Evolutionary conservation across 2,797 vertebrate genomes (phyloP).

Genomic region (Rhinogobio ventralis): DNA sequence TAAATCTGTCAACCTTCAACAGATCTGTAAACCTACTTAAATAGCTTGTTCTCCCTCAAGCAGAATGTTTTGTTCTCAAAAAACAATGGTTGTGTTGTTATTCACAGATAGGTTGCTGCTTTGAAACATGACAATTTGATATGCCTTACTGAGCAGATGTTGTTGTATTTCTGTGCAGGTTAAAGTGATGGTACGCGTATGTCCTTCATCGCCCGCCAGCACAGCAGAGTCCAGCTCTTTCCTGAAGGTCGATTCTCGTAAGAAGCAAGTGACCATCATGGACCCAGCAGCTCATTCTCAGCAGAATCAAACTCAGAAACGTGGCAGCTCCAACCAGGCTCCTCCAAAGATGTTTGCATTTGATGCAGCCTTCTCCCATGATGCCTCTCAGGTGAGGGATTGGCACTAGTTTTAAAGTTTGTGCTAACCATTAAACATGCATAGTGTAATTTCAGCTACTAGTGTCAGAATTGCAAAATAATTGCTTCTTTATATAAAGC

Average conservation of each 20-base stretch:
- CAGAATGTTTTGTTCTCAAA: slow-evolving; percentile 18
- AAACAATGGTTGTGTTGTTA: slow-evolving; percentile 1
- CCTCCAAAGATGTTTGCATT: slow-evolving; percentile 99
- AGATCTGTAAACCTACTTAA: slow-evolving; percentile 10
- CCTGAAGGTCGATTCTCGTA: slow-evolving; percentile 94
- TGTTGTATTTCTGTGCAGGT: slow-evolving; percentile 79
- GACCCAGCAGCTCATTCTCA: slow-evolving; percentile 85
- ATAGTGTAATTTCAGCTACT: not conserved
- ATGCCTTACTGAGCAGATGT: slow-evolving; percentile 14
- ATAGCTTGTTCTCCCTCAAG: slow-evolving; percentile 11
- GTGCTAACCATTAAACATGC: not conserved
- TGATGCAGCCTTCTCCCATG: slow-evolving; percentile 93
- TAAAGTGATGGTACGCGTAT: slow-evolving; percentile 97
- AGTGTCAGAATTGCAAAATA: not conserved
- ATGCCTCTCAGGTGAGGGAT: slow-evolving; percentile 90
- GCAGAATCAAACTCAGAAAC: slow-evolving; percentile 84
- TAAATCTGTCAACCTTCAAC: slow-evolving; percentile 5
- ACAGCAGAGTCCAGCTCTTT: slow-evolving; percentile 92
- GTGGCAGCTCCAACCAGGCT: slow-evolving; percentile 81
- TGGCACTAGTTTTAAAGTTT: not conserved
- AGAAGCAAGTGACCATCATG: slow-evolving; percentile 95
- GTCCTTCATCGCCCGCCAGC: slow-evolving; percentile 84
- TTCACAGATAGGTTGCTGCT: slow-evolving; percentile 4
- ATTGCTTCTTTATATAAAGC: not conserved
- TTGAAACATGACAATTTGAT: not conserved